Conservation (phyloP, 2,113 vertebrate species). For the Laterallus jamaicensis region DNA sequence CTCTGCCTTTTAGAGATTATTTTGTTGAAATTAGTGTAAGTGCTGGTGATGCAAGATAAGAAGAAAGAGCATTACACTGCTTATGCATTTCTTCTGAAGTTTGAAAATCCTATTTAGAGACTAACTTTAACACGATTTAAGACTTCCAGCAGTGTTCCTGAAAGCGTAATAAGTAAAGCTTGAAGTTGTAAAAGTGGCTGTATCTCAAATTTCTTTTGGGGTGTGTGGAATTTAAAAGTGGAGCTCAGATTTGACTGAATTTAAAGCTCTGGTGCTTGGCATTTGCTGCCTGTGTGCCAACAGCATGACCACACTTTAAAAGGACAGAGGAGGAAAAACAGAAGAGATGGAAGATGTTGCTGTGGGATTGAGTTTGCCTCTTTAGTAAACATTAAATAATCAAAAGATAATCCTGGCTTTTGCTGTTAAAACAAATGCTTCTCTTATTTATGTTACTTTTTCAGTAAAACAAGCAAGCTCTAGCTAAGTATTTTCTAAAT, state of each 20-base stretch:
- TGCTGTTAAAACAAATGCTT: background rate
- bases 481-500: background rate
- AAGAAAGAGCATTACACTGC: conserved; percentile 57
- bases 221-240: background rate
- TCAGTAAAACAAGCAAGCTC: background rate
- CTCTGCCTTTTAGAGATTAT: conserved; percentile 69
- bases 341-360: background rate
- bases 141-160: conserved; percentile 46
- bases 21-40: conserved; percentile 69
- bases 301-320: background rate
- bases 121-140: conserved; percentile 59
- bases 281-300: background rate
- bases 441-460: background rate
- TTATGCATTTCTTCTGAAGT: conserved; percentile 62
- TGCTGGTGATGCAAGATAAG: conserved; percentile 72
- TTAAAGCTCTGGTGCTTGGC: background rate
- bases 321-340: background rate
- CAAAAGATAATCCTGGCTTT: background rate
- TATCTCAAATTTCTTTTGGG: background rate
- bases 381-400: background rate
- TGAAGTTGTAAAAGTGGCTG: background rate
- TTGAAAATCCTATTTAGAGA: conserved; percentile 64
- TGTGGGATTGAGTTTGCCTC: background rate
- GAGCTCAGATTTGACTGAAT: background rate
- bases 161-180: conserved; percentile 25